Evolutionary conservation across 2,888 invertebrate species (phyloP), one percentile per base, ranked within the genome.

Genomic region (Ichneumoninae sp.): DNA sequence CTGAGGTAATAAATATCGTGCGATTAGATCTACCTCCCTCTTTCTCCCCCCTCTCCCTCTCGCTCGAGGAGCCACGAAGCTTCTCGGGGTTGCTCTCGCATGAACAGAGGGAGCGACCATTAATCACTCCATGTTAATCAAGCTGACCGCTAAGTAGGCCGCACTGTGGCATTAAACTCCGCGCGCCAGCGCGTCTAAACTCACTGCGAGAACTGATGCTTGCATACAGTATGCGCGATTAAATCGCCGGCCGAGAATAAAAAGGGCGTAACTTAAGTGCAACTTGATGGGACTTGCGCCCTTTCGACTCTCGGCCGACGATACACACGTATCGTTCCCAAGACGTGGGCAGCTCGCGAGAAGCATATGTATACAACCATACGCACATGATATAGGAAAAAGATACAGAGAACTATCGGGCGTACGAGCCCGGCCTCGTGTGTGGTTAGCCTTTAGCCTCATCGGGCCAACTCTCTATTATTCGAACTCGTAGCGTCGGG

Each of bases 41-140:
- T 66, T 65, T 36, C 22, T 33, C 36, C 16, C 71, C 40, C 74
- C 40, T 57, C 22, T 44, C 40, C 60, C 57, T 57, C 40, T 69
- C 57, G 22, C 68, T 63, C 77, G 73, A 84, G 33, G 54, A 63
- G 54, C 75, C 57, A 44, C 75, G 80, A 47, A 52, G 66, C 63
- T 71, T 63, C 57, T 75, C 74, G 30, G 85, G 85, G 83, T 83
- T 75, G 85, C 81, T 80, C 69, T 71, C 77, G 85, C 71, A 85
- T 57, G 82, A 85, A 81, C 75, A 82, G 85, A 89, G 90, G 90
- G 90, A 90, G 91, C 88, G 86, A 89, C 91, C 90, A 92, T 92
- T 92, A 92, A 92, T 92, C 92, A 92, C 89, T 90, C 88, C 91
- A 90, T 88, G 92, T 92, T 92, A 92, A 92, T 92, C 92, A 91